These are phyloP conservation scores for Mellilla xanthometata DNA, from an alignment of 2,888 invertebrate genomes.

Conservation along the genomic window DNA sequence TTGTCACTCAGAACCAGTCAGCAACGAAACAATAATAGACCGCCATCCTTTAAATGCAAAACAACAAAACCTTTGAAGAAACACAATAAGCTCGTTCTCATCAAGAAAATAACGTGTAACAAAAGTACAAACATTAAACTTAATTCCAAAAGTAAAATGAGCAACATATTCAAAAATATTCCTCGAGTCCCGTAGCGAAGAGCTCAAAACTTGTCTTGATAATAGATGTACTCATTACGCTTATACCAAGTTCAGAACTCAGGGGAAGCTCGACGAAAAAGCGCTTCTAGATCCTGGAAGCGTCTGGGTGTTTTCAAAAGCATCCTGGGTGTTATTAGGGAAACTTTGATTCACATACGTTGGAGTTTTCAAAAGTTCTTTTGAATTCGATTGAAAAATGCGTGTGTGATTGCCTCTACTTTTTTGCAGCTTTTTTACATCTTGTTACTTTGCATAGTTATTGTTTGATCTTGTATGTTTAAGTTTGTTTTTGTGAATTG, in stretches of 20 bases:
- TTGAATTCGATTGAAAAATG: constrained; percentile 30
- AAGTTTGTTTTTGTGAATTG: too few species aligned
- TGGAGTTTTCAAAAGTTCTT: constrained; percentile 20
- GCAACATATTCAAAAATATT: neutral
- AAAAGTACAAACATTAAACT: too few species aligned
- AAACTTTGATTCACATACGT: constrained; percentile 29
- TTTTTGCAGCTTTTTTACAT: constrained; percentile 1
- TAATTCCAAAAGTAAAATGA: neutral
- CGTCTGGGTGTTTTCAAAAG: constrained; percentile 1
- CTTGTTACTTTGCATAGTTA: too few species aligned
- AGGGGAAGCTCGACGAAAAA: constrained; percentile 26
- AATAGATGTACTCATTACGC: constrained; percentile 12
- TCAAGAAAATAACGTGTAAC: too few species aligned
- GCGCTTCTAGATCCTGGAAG: constrained; percentile 12
- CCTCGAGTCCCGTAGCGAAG: neutral
- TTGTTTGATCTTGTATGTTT: too few species aligned
- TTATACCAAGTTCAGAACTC: constrained; percentile 17
- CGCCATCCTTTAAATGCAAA: too few species aligned
- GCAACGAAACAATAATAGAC: too few species aligned
- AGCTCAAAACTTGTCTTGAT: constrained; percentile 7
- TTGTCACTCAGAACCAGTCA: too few species aligned
- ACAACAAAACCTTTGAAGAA: too few species aligned
- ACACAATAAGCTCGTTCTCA: too few species aligned
- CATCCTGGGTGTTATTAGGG: constrained; percentile 27
- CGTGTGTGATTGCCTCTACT: constrained; percentile 23